Conservation (phyloP, 1,140 invertebrate genomes). For the Halictus rubicundus region DNA sequence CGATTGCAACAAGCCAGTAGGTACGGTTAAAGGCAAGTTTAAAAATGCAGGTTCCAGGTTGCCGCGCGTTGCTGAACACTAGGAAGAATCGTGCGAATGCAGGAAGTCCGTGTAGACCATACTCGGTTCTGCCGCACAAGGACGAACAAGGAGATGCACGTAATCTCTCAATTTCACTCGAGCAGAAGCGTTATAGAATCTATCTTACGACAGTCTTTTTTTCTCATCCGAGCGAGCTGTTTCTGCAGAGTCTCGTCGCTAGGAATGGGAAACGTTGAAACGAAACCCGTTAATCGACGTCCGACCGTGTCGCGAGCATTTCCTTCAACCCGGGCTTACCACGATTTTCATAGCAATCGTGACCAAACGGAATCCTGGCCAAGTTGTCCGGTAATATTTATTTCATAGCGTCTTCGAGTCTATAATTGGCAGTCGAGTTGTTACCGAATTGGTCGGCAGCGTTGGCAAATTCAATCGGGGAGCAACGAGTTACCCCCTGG, state of each 20-base stretch:
- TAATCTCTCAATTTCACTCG: constrained; percentile 62
- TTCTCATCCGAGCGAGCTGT: constrained; percentile 2
- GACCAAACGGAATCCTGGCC: background rate
- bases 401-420: too few relatives aligned
- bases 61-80: background rate
- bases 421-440: too few relatives aligned
- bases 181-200: constrained; percentile 35
- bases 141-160: constrained; percentile 58
- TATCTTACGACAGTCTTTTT: constrained; percentile 30
- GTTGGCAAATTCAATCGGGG: too few relatives aligned
- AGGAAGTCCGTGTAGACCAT: constrained; percentile 37
- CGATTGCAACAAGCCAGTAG: constrained; percentile 5
- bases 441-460: too few relatives aligned
- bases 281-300: constrained; percentile 56
- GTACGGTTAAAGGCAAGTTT: constrained; percentile 32
- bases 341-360: too few relatives aligned
- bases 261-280: constrained; percentile 53
- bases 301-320: constrained; percentile 22
- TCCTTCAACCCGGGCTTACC: too few relatives aligned
- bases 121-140: constrained; percentile 18
- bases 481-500: too few relatives aligned
- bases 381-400: too few relatives aligned
- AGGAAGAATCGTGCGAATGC: constrained; percentile 21
- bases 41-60: constrained; percentile 35
- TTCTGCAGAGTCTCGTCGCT: constrained; percentile 20